Base-by-base conservation (phyloP, 2,797 vertebrate species). In the Cynopterus sphinx region DNA sequence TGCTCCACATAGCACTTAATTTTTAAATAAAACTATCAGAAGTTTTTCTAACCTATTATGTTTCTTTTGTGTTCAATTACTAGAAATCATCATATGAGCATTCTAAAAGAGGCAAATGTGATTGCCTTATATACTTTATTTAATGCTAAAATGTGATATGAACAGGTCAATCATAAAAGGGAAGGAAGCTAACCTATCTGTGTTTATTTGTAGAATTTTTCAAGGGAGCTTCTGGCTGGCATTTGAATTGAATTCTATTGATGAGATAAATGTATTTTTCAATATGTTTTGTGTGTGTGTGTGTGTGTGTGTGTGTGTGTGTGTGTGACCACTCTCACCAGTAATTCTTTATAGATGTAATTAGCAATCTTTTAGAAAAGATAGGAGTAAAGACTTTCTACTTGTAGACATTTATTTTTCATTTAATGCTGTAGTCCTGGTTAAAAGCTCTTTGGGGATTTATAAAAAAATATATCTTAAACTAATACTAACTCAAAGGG, bases 391-490 rank as follows among this genome's bases (percentile, higher is more conserved):
- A 81, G 33, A 87, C 22, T 84, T 87, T 68, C 21, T 86, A 46
- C 19, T 68, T 91, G n/a, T 28, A 67, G 46, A 90, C 5, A 79
- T 86, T 57, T 92, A 36, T 51, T 91, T 96, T 96, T 89, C 17
- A 85, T 81, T 87, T 51, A 86, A 5, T 87, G 55, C 39, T 4
- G 4, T 67, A 91, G 6, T 93, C 46, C n/a, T 91, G 13, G 46
- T 82, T 94, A 88, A 91, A 94, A 95, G 16, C 28, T 95, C 92
- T 92, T 96, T 74, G 33, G 85, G 31, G 46, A 70, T 88, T 89
- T 96, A 12, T 88, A 89, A 86, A 88, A 75, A 74, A 49, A 79
- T 39, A 68, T 16, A 21, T 74, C 10, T 61, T 93, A 68, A 53
- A 53, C 28, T 88, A 77, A 85, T 93, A 67, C 74, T 57, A 92